Conservation (phyloP, 2,888 invertebrate species). For the Neocrepidodera transversa region DNA sequence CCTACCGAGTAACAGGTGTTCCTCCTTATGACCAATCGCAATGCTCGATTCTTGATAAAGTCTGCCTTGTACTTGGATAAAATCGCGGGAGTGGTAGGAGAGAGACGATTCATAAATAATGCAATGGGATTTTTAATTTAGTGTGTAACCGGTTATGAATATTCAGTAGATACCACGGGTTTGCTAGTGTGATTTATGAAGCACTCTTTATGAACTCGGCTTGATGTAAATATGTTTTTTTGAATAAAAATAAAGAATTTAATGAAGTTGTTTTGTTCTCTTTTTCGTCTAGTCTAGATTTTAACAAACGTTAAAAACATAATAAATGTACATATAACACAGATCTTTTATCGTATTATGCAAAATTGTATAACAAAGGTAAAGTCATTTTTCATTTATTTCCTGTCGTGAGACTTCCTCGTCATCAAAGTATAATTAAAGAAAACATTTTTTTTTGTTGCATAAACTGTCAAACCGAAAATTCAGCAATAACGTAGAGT, state of each 20-base stretch:
- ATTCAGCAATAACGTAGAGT: no score
- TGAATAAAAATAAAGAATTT: conserved; percentile 14
- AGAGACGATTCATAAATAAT: conserved; percentile 26
- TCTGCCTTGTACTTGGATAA: conserved; percentile 16
- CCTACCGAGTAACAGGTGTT: conserved; percentile 33
- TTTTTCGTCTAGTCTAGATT: conserved; percentile 7
- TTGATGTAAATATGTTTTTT: conserved; percentile 23
- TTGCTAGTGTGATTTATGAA: conserved; percentile 23
- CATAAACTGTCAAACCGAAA: no score
- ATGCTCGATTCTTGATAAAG: conserved; percentile 18
- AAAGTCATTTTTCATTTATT: no score
- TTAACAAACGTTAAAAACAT: no score
- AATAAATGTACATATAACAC: no score
- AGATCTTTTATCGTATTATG: no score
- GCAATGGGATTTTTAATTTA: conserved; percentile 27
- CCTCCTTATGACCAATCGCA: conserved; percentile 24
- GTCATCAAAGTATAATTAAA: no score
- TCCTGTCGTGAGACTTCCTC: no score
- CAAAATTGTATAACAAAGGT: no score
- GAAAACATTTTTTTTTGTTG: no score
- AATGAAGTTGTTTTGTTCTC: conserved; percentile 9
- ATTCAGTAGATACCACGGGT: conserved; percentile 22
- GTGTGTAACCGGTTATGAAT: conserved; percentile 22
- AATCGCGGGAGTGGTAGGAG: conserved; percentile 23
- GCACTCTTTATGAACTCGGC: conserved; percentile 20